These are phyloP conservation scores for Halcyon malimbica DNA, from an alignment of 2,113 vertebrate genomes.

Conservation along the genomic window DNA sequence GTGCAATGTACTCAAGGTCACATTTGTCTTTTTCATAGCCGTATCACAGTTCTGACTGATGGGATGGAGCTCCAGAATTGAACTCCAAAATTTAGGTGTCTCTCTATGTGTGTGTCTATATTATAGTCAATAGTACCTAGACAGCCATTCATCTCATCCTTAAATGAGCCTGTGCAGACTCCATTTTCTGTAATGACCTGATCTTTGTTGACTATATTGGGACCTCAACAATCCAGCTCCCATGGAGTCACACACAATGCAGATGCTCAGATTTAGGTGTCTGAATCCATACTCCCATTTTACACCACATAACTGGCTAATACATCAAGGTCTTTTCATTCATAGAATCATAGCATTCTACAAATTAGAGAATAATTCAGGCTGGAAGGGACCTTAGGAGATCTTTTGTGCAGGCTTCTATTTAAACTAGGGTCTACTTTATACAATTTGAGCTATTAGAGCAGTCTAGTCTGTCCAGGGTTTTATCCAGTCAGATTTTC, in stretches of 20 bases:
- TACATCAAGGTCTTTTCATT: neutral
- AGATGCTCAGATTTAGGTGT: neutral
- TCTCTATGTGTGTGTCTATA: neutral
- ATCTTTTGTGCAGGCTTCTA: neutral
- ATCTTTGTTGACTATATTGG: neutral
- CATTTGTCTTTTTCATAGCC: neutral
- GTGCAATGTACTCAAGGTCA: neutral
- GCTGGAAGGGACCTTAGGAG: neutral
- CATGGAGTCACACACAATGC: accelerated
- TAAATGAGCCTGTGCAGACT: neutral
- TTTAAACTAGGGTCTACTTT: neutral
- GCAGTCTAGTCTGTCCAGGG: neutral
- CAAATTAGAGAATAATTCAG: neutral
- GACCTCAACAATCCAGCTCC: neutral
- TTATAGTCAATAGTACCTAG: neutral
- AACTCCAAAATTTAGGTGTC: slow-evolving; percentile 1
- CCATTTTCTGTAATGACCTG: neutral
- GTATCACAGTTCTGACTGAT: neutral
- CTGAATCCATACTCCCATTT: neutral
- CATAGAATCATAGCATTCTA: neutral
- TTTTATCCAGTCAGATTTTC: neutral
- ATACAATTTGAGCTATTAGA: neutral
- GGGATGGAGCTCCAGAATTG: neutral
- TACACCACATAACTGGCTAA: neutral
- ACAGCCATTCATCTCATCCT: neutral